A percentile compares a stretch with the other conserved stretches of the same genome.
Evolutionary conservation across 2,113 vertebrate genomes (phyloP).

Genomic region (Rattus norvegicus): GRCr8 NC_086032.1:6637501-6638000

Average conservation of each 20-base stretch:
- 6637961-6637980: not conserved
- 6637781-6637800: not conserved
- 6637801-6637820: not conserved
- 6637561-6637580: not conserved
- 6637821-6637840: not conserved
- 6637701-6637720: not conserved
- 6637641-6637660: not conserved
- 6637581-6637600: not conserved
- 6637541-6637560: not conserved
- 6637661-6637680: not conserved
- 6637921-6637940: not conserved
- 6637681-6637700: not conserved
- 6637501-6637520: not conserved
- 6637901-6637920: no score
- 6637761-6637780: not conserved
- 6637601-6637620: not conserved
- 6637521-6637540: not conserved
- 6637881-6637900: not conserved
- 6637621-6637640: not conserved
- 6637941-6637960: no score
- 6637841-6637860: not conserved
- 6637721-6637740: not conserved
- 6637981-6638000: not conserved
- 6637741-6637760: not conserved
- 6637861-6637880: not conserved